Evolutionary conservation across 2,797 vertebrate genomes (phyloP).

Genomic region (Helarctos malayanus): DNA sequence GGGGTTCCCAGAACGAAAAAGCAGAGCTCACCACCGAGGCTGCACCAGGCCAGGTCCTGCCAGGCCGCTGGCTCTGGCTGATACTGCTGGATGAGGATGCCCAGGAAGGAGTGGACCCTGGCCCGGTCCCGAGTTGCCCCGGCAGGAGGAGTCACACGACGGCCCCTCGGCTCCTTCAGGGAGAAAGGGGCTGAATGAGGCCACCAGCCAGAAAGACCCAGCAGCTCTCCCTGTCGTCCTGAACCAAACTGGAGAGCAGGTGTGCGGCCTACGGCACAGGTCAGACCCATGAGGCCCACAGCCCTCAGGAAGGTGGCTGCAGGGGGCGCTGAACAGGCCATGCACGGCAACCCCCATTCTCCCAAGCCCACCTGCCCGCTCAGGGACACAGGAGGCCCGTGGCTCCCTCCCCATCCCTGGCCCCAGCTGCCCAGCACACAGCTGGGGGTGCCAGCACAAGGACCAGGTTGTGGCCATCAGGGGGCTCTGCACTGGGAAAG

Average conservation of each 20-base stretch:
- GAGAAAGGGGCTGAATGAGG: accelerated
- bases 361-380: background rate
- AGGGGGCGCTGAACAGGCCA: background rate
- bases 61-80: background rate
- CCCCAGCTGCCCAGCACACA: background rate
- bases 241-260: background rate
- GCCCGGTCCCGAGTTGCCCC: background rate
- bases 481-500: no score
- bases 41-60: accelerated
- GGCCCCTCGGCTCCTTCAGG: background rate
- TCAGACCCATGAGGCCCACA: background rate
- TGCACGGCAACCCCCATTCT: background rate
- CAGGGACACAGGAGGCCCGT: background rate
- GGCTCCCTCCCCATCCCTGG: background rate
- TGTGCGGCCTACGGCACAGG: background rate
- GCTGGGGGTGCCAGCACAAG: no score
- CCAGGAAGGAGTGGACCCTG: background rate
- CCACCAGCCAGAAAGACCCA: background rate
- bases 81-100: background rate
- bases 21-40: background rate
- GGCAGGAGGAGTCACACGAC: accelerated
- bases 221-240: background rate
- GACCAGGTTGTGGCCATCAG: background rate
- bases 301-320: background rate
- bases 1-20: no score